phyloP scores from a whole-genome alignment of 2,797 vertebrate species.

The Leptatherina wallacei region DNA sequence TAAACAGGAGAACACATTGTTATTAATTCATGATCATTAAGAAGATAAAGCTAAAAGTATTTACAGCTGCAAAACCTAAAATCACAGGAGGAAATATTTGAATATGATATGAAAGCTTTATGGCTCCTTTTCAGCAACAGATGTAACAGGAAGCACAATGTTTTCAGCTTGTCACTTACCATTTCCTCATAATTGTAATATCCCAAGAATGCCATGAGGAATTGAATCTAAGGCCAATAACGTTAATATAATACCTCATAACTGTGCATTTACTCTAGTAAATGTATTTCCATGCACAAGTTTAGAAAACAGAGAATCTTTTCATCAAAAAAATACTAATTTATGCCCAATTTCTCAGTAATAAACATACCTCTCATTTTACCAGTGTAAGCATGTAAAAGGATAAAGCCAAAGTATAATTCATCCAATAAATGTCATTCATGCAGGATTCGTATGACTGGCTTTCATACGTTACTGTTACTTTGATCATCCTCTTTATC shows the following conservation, averaged over 20 bases:
- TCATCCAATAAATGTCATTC: background rate
- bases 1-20: conserved; percentile 46
- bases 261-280: too few relatives aligned
- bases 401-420: background rate
- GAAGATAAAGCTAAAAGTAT: background rate
- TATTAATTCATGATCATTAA: background rate
- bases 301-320: too few relatives aligned
- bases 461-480: conserved; percentile 81
- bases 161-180: background rate
- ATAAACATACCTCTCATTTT: background rate
- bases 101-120: background rate
- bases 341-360: background rate
- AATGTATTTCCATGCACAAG: too few relatives aligned
- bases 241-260: too few relatives aligned
- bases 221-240: background rate
- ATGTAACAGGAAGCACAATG: too few relatives aligned
- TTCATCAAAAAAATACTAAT: too few relatives aligned
- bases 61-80: background rate
- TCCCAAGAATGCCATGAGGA: background rate
- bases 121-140: background rate
- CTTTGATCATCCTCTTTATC: conserved; percentile 82
- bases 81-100: background rate
- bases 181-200: background rate
- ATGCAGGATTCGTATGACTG: conserved; percentile 78
- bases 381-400: background rate